A percentile compares a stretch with the other conserved stretches of the same genome.
phyloP scores from a whole-genome alignment of 2,113 vertebrate genomes.

The Ia io region DNA sequence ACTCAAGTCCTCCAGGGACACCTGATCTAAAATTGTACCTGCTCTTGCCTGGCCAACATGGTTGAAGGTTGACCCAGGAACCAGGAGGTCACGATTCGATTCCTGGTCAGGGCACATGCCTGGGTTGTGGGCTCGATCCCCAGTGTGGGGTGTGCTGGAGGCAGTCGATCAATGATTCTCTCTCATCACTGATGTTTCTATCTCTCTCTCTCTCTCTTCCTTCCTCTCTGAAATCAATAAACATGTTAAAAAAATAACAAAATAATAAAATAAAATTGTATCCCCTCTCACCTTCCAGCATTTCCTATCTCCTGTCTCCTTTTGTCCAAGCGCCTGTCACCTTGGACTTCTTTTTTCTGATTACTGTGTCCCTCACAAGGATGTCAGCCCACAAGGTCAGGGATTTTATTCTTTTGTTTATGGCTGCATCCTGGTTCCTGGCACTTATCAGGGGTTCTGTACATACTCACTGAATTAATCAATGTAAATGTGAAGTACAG shows the following conservation, averaged over 20 bases:
- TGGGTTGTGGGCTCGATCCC: too few species aligned
- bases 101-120: too few species aligned
- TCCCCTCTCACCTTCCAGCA: neutral
- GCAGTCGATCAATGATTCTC: too few species aligned
- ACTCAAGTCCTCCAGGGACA: neutral
- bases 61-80: too few species aligned
- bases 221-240: too few species aligned
- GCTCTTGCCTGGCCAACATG: too few species aligned
- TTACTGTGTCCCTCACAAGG: neutral
- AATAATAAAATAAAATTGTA: neutral
- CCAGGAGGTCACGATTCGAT: too few species aligned
- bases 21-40: neutral
- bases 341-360: neutral
- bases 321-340: neutral
- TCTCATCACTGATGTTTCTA: too few species aligned
- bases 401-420: neutral
- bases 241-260: too few species aligned
- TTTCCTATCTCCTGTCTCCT: neutral
- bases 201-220: too few species aligned
- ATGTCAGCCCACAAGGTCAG: neutral
- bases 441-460: neutral
- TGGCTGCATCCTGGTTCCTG: neutral
- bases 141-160: too few species aligned
- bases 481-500: neutral
- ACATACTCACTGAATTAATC: neutral